Evolutionary conservation across 2,797 vertebrate genomes (phyloP), one percentile per base, ranked within the genome.

Genomic region (Holocentrus rufus): DNA sequence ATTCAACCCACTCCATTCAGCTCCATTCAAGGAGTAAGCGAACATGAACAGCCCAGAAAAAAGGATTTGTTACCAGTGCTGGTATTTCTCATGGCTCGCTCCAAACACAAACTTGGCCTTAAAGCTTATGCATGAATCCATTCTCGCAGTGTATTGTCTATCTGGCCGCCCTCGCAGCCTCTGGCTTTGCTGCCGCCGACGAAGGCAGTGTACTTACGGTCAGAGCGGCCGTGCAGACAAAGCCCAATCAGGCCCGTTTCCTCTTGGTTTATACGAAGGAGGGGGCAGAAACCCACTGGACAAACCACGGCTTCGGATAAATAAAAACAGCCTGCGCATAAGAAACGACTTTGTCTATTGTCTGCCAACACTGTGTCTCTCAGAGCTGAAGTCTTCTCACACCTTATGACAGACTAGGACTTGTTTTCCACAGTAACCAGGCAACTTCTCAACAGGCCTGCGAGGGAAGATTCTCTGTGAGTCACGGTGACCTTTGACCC

Each of bases 161-260:
- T 76, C 80, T 58, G 79, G 25, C 25, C 25, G 25, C 87, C 82
- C 76, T 77, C 62, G 79, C 77, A 63, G 80, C 65, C 81, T 80
- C 50, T 2, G 69, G 65, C 73, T 79, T 65, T 65, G 47, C 62
- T 76, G 70, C 74, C 63, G 70, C 78, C 72, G 81, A 76, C 72
- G 81, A 74, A 25, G 75, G 68, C 70, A 82, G 88, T 86, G 86
- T 87, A 81, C 88, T 87, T 72, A 65, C 59, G 15, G 83, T 79
- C 86, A 88, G 87, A 88, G 85, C 13, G 76, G 75, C 58, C 47
- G 7, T 63, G 80, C 87, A 88, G 83, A 89, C 88, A 83, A 85
- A 91, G 88, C 89, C 87, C 85, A 90, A 93, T 90, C 89, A 88
- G 79, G 89, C 82, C 84, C 76, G 87, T 89, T 92, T 92, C 90